Base-by-base conservation (phyloP, 2,113 vertebrate species). In the Ageneiosus marmoratus region DNA sequence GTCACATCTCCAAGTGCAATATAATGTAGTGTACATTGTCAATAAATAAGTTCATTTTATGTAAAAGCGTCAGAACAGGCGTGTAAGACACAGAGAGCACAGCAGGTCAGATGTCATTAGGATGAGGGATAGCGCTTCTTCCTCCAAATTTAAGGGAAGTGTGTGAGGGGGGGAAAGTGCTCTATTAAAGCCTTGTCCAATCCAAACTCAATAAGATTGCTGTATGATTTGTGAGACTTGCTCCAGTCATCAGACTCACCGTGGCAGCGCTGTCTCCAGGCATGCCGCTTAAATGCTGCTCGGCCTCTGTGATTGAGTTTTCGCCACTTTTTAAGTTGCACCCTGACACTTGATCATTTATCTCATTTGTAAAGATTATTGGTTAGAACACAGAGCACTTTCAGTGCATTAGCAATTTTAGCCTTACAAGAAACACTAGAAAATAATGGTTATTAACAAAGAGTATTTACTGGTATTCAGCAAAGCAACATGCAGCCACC, bases 301-400 rank as follows among this genome's bases (percentile, higher is more conserved):
- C 94, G 94, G 94, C 88, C 95, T 91, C 89, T 95, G 89, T 98
- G 93, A 98, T 98, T 98, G 93, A 96, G 97, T 98, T 98, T 96
- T 96, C 94, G 91, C 92, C 96, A 96, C 96, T 97, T 97, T 97
- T 96, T 96, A 95, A 92, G 95, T 95, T 97, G 95, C 95, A 95
- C 94, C 62, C 96, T 96, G 95, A 95, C 96, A 95, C 97, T 96
- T 92, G 92, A 94, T 94, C 94, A 93, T 95, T 97, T 95, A 99
- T 98, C 96, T 91, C 92, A 96, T 99, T 98, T 98, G 95, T 95
- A 94, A 96, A 97, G 97, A 99, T 95, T 96, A 98, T 96, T 91
- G 93, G 95, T 95, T 85, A 93, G 92, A 91, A 93, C 91, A 89
- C 89, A 84, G 83, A 93, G 93, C 93, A 93, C 92, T 94, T 89